A percentile compares a stretch with the other conserved stretches of the same genome.
Conservation (phyloP, 2,888 invertebrate species). For the Thereva unica region DNA sequence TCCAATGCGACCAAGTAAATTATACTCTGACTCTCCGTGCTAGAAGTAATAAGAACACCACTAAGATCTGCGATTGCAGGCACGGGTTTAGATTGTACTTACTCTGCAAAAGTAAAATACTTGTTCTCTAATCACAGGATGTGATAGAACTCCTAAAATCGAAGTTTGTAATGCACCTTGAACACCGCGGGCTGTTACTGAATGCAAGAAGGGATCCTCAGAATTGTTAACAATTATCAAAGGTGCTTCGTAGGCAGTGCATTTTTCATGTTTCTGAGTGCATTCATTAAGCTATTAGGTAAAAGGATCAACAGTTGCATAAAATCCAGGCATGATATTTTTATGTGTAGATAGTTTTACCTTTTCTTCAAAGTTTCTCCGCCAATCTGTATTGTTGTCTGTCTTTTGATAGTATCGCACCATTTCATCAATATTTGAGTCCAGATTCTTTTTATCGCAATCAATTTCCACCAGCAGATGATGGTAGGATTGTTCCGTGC, state of each 20-base stretch:
- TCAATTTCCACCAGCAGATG: slow-evolving; percentile 91
- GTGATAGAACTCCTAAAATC: slow-evolving; percentile 80
- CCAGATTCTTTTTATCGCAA: slow-evolving; percentile 69
- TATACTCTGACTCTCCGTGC: slow-evolving; percentile 94
- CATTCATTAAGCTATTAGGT: slow-evolving; percentile 39
- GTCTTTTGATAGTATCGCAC: slow-evolving; percentile 45
- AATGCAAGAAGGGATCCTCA: slow-evolving; percentile 46
- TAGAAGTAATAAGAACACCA: slow-evolving; percentile 53
- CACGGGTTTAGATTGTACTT: slow-evolving; percentile 53
- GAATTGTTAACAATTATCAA: slow-evolving; percentile 47
- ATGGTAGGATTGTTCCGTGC: slow-evolving; percentile 76
- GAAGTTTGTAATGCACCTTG: slow-evolving; percentile 48
- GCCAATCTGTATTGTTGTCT: slow-evolving; percentile 45
- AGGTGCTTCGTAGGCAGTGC: slow-evolving; percentile 46
- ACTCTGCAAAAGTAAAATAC: slow-evolving; percentile 90
- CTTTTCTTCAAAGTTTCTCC: slow-evolving; percentile 44
- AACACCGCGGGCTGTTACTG: slow-evolving; percentile 47
- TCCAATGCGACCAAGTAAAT: slow-evolving; percentile 86
- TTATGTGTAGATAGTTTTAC: slow-evolving; percentile 11
- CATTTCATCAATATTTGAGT: slow-evolving; percentile 65
- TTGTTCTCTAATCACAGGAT: slow-evolving; percentile 79
- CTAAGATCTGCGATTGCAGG: background rate
- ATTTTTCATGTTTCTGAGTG: slow-evolving; percentile 44
- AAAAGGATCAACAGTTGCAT: background rate
- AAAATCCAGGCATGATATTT: background rate